Percentiles rank a stretch among this genome's conserved stretches.
Evolutionary conservation across 2,113 vertebrate species (phyloP).

Genomic region (Alethe diademata): DNA sequence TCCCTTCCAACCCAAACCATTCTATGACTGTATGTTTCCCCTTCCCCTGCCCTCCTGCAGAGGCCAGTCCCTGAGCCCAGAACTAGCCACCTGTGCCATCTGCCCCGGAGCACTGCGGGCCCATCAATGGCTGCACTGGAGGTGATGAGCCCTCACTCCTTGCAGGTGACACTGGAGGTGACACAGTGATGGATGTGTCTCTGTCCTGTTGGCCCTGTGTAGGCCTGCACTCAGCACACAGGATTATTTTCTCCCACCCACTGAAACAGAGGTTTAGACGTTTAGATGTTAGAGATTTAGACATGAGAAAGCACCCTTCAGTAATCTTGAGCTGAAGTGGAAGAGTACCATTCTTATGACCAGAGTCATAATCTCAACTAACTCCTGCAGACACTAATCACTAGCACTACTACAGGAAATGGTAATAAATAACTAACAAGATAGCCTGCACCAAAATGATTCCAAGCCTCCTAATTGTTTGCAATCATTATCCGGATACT

Average conservation of each 20-base stretch:
- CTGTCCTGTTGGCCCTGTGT: not conserved
- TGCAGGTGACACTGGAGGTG: not conserved
- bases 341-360: not conserved
- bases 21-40: accelerated
- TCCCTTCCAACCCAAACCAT: not conserved
- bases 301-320: not conserved
- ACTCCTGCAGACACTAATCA: not conserved
- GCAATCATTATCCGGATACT: not conserved
- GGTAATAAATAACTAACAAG: not conserved
- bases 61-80: not conserved
- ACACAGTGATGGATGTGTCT: not conserved
- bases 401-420: not conserved
- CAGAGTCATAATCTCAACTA: not conserved
- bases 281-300: not conserved
- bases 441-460: not conserved
- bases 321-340: not conserved
- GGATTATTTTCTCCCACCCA: not conserved
- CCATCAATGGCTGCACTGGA: not conserved
- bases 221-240: not conserved
- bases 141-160: not conserved
- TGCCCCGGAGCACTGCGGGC: accelerated
- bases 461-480: not conserved
- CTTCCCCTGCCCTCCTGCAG: too few species aligned
- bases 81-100: not conserved
- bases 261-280: not conserved